Evolutionary conservation across 2,888 invertebrate species (phyloP).

Genomic region (Sycophila texana): DNA sequence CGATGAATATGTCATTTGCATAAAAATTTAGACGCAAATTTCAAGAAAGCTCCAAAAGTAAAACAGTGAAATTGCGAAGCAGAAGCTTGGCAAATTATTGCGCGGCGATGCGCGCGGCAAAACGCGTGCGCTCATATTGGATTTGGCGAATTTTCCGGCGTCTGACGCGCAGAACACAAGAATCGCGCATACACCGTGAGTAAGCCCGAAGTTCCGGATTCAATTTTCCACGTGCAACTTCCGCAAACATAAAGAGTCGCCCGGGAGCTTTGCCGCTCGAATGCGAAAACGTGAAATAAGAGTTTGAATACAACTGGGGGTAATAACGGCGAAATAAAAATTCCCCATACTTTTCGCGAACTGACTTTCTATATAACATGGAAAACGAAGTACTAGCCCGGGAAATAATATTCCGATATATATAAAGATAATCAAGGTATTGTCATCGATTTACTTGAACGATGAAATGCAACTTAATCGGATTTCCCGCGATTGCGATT

Average conservation of each 20-base stretch:
- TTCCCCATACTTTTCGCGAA: conserved; percentile 17
- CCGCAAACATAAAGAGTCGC: conserved; percentile 34
- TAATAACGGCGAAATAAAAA: conserved; percentile 42
- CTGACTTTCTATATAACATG: not conserved
- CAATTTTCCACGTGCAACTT: conserved; percentile 49
- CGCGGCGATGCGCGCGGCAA: conserved; percentile 39
- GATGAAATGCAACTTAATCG: too few species aligned
- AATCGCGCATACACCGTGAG: not conserved
- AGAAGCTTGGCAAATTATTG: conserved; percentile 38
- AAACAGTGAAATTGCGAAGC: conserved; percentile 11
- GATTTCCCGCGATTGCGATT: too few species aligned
- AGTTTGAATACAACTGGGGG: not conserved
- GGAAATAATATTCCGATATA: not conserved
- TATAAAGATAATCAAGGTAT: not conserved
- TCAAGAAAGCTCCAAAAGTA: conserved; percentile 1
- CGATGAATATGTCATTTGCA: not conserved
- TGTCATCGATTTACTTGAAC: too few species aligned
- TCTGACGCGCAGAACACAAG: not conserved
- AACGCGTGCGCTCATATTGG: conserved; percentile 44
- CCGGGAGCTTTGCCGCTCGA: conserved; percentile 27
- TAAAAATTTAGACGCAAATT: not conserved
- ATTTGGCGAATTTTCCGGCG: conserved; percentile 39
- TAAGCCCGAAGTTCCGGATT: conserved; percentile 48
- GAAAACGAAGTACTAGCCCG: too few species aligned
- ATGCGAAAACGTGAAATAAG: conserved; percentile 38